Evolutionary conservation across 2,888 invertebrate genomes (phyloP), one percentile per base, ranked within the genome.

Genomic region (Yponomeuta evonymella): DNA sequence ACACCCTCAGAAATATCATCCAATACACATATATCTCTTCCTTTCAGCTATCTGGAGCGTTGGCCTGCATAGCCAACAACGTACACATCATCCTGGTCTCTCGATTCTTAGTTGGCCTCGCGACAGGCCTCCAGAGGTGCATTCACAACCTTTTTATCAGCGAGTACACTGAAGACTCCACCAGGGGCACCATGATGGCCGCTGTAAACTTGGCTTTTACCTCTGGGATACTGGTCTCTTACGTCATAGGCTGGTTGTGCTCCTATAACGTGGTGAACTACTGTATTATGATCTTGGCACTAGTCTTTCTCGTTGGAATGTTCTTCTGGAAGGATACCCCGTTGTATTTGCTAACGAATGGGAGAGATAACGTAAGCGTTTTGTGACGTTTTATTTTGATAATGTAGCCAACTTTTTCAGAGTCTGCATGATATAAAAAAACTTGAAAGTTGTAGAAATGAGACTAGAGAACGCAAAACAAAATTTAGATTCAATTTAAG

Each of bases 241-340:
- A 70, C 10, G 48, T 70, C 15, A 65, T 70, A 10, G 69, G 70
- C 8, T 70, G 70, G 70, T 12, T 70, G 48, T 70, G 30, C 30
- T 65, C 65, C n/a, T 70, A 70, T 43, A 6, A 71, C 4, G n/a
- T 30, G 15, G 33, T 63, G 15, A 71, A 63, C 36, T 71, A 70
- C 30, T 23, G 29, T 1, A 48, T 65, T 2, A 29, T 70, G 48
- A 15, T 12, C 10, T 8, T 66, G 6, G 30, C 10, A n/a, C 48
- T 70, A 11, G 4, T 48, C 4, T 48, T 29, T 43, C 11, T 29
- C 6, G 9, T 65, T 12, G 12, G 2, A 4, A 48, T 70, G 70
- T 48, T 43, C n/a, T 9, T 30, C 23, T 23, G 64, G 48, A 65
- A 70, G 30, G 70, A 70, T 29, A 70, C 70, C 43, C 70, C 70